These are phyloP conservation scores for Molorchus minor DNA, from an alignment of 2,888 invertebrate genomes.

Conservation along the genomic window DNA sequence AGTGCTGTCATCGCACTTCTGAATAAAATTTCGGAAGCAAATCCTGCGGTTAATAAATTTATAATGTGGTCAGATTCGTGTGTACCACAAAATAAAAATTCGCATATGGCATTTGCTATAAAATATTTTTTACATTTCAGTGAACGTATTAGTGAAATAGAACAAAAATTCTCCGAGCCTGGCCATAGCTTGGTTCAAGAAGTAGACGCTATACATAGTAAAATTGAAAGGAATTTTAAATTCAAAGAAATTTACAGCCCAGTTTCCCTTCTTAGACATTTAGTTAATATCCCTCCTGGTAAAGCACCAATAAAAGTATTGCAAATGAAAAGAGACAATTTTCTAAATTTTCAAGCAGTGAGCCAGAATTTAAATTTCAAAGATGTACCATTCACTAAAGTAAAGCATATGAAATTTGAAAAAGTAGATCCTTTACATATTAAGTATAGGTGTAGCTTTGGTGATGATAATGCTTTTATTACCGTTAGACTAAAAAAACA, in stretches of 20 bases:
- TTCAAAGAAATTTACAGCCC: too few relatives aligned
- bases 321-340: not conserved
- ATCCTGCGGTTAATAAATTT: not conserved
- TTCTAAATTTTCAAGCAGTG: too few relatives aligned
- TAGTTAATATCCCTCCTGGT: not conserved
- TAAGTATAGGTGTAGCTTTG: too few relatives aligned
- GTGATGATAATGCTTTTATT: too few relatives aligned
- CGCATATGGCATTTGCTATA: not conserved
- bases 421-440: too few relatives aligned
- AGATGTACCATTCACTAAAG: too few relatives aligned
- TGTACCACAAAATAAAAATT: not conserved
- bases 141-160: not conserved
- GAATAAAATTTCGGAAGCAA: not conserved
- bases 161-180: constrained; percentile 2
- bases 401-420: too few relatives aligned
- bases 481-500: too few relatives aligned
- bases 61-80: constrained; percentile 3
- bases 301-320: not conserved
- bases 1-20: not conserved
- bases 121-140: not conserved
- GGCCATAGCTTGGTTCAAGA: not conserved
- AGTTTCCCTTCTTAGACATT: too few relatives aligned
- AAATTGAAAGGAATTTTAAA: not conserved
- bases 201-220: not conserved
- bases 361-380: too few relatives aligned